phyloP scores from a whole-genome alignment of 2,113 vertebrate genomes.

The Poicephalus gulielmi region DNA sequence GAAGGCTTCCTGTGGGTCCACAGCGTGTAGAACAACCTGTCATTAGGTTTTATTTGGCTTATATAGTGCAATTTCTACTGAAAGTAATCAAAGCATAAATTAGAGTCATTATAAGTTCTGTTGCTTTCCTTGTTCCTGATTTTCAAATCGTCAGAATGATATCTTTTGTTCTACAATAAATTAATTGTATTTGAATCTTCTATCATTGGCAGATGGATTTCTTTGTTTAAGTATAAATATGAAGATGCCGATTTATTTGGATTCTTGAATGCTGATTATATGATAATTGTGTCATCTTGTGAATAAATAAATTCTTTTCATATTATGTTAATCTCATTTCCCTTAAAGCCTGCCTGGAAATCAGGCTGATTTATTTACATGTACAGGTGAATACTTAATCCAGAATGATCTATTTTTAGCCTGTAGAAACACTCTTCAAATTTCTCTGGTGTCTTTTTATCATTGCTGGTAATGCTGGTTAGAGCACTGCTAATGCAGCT shows the following conservation, averaged over 20 bases:
- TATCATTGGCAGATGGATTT: constrained; percentile 6
- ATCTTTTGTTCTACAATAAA: constrained; percentile 52
- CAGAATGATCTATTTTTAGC: constrained; percentile 9
- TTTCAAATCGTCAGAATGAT: not conserved
- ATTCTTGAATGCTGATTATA: constrained; percentile 1
- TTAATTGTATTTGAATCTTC: constrained; percentile 25
- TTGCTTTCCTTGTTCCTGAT: not conserved
- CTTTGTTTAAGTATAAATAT: constrained; percentile 42
- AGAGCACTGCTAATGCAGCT: not conserved
- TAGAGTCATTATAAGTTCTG: constrained; percentile 6
- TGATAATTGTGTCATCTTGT: constrained; percentile 34
- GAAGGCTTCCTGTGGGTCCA: not conserved
- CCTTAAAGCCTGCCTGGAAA: constrained; percentile 31
- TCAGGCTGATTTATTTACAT: constrained; percentile 6
- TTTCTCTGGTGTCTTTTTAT: not conserved
- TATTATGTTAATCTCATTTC: constrained; percentile 47
- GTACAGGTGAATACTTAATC: constrained; percentile 11
- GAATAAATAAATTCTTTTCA: constrained; percentile 40
- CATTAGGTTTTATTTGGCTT: not conserved
- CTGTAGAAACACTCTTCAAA: not conserved
- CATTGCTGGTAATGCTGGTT: not conserved
- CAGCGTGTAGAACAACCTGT: not conserved
- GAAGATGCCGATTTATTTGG: constrained; percentile 32
- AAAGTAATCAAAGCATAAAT: constrained; percentile 10
- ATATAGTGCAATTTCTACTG: not conserved